Percentiles rank a stretch among this genome's conserved stretches.
Evolutionary conservation across 2,113 vertebrate species (phyloP).

Genomic region (Ursus arctos): DNA sequence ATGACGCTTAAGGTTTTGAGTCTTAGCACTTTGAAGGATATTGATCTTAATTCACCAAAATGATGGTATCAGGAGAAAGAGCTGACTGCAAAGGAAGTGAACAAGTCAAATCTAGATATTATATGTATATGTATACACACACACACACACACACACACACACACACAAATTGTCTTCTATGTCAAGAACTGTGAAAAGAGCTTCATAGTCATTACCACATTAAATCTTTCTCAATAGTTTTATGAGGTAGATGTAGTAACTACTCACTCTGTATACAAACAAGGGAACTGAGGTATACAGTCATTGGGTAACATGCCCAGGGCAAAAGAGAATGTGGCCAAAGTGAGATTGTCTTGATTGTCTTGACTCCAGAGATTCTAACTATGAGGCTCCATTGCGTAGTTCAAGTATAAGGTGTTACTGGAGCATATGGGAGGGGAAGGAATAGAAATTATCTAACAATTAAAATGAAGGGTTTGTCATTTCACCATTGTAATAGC

Average conservation of each 20-base stretch:
- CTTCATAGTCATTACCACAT: neutral
- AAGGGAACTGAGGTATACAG: neutral
- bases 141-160: too few species aligned
- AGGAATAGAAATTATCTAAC: neutral
- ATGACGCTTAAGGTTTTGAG: neutral
- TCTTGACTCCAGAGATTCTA: neutral
- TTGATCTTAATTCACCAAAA: conserved; percentile 34
- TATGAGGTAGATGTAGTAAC: neutral
- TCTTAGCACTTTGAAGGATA: neutral
- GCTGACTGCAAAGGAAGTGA: neutral
- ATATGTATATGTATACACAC: neutral
- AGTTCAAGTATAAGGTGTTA: neutral
- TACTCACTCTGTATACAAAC: neutral
- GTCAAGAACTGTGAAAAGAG: neutral
- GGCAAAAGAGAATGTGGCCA: too few species aligned
- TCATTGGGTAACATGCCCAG: neutral
- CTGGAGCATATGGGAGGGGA: neutral
- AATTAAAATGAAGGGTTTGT: neutral
- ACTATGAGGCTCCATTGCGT: neutral
- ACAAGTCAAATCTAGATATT: neutral
- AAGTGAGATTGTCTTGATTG: neutral
- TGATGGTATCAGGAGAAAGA: neutral
- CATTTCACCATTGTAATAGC: neutral
- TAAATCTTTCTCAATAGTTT: neutral
- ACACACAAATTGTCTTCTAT: neutral